Evolutionary conservation across 2,888 invertebrate species (phyloP), one percentile per base, ranked within the genome.

Genomic region (Fragum fragum): DNA sequence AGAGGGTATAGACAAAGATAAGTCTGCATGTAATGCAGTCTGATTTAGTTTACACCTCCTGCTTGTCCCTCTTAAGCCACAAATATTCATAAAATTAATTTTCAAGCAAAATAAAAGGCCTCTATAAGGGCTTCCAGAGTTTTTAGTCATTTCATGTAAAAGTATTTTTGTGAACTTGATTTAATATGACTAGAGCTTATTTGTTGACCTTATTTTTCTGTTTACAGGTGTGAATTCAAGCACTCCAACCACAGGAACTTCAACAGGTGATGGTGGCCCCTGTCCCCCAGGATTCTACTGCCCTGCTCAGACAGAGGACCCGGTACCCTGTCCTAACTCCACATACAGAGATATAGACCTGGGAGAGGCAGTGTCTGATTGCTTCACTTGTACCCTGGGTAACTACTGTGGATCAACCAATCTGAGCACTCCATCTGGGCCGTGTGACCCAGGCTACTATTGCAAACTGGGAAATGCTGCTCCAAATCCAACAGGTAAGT

Each of bases 251-350:
- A 47, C 83, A 9, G 89, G 76, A 14, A 92, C 91, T 2, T 88
- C 91, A 7, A 92, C 89, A 39, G 93, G 92, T 26, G 71, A 91
- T 5, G 93, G 93, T 9, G 93, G 93, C 0, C 93, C 93, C 0
- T 94, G 94, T 76, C 93, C 94, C 1, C 71, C 89, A 6, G 94
- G 94, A 0, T 90, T 87, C 80, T 94, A 92, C 89, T 94, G 94
- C 75, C 91, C 90, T 6, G 28, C 73, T 29, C 89, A 91, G 80
- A 94, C 94, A 1, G 91, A 91, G 63, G 92, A 92, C 76, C 94
- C 94, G 0, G 78, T 87, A 7, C 82, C 91, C 0, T 94, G 94
- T 76, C 92, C 94, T 9, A 91, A 87, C 53, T 89, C 91, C 11
- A 93, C 93, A 0, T 93, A 92, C 87, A 73, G 92, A n/a, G 90